These are phyloP conservation scores for Cardiocondyla obscurior DNA, from an alignment of 1,140 invertebrate species.

Conservation along the genomic window DNA sequence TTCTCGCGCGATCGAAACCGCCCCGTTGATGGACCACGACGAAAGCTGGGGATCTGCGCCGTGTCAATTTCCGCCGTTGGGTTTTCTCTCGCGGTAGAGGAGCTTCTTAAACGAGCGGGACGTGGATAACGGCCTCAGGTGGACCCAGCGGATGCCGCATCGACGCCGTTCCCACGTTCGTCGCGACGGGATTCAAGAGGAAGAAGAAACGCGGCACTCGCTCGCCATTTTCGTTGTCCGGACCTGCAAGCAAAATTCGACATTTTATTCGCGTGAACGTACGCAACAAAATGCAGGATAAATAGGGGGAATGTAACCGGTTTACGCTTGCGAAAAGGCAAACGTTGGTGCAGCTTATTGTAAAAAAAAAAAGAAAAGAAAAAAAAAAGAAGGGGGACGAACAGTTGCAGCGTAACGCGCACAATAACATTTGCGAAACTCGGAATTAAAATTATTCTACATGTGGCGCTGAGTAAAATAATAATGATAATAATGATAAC, in stretches of 20 bases:
- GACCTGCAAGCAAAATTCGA: slow-evolving; percentile 51
- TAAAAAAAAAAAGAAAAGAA: slow-evolving; percentile 19
- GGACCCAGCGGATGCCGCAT: slow-evolving; percentile 40
- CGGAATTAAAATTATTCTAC: not conserved
- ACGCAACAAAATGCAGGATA: not conserved
- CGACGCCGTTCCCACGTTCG: slow-evolving; percentile 35
- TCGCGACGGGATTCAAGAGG: slow-evolving; percentile 21
- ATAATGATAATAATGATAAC: not conserved
- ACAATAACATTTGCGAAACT: not conserved
- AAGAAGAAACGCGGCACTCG: slow-evolving; percentile 8
- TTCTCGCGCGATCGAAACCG: not conserved
- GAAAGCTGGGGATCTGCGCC: not conserved
- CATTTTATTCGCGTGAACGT: not conserved
- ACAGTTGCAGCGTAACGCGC: not conserved
- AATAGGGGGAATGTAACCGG: not conserved
- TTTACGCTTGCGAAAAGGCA: not conserved
- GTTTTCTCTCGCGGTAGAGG: not conserved
- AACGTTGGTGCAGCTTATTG: not conserved
- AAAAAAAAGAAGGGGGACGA: not conserved
- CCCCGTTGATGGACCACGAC: not conserved
- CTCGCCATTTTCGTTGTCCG: slow-evolving; percentile 42
- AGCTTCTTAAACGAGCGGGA: not conserved
- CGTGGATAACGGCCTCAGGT: slow-evolving; percentile 15
- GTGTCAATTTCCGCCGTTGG: not conserved
- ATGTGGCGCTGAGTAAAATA: not conserved